A percentile compares a stretch with the other conserved stretches of the same genome.
These are phyloP conservation scores for Artemia franciscana DNA, from an alignment of 1,140 invertebrate genomes.

Conservation along the genomic window DNA sequence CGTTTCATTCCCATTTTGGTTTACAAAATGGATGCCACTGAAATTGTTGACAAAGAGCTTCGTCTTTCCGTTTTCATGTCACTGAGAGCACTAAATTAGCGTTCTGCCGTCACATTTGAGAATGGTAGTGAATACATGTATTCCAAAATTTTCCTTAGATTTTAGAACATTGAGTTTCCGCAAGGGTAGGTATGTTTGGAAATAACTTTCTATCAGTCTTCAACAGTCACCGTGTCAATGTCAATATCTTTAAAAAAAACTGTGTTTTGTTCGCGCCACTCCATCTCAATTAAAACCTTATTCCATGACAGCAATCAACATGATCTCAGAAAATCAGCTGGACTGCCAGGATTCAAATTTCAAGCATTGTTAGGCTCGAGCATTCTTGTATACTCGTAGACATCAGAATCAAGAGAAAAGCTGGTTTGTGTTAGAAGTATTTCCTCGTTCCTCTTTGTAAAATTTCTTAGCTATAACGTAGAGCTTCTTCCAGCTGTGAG, in stretches of 20 bases:
- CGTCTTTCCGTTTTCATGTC: not conserved
- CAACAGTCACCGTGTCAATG: not conserved
- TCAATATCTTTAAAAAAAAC: not conserved
- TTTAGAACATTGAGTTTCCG: not conserved
- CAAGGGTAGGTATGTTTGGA: not conserved
- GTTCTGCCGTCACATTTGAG: not conserved
- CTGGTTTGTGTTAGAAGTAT: not conserved
- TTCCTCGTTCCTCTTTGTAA: not conserved
- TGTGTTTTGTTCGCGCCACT: not conserved
- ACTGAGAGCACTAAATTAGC: not conserved
- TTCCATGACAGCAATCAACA: not conserved
- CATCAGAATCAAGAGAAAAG: not conserved
- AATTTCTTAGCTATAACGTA: not conserved
- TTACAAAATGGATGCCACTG: too few relatives aligned
- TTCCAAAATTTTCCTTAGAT: not conserved
- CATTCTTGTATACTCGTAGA: not conserved
- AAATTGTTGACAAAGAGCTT: too few relatives aligned
- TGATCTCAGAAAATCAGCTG: not conserved
- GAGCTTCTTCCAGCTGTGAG: not conserved
- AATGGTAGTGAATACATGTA: not conserved
- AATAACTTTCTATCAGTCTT: not conserved
- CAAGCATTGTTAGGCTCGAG: not conserved
- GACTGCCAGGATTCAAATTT: not conserved
- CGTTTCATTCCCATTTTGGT: too few relatives aligned
- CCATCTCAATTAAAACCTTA: not conserved